Conservation (phyloP, 2,113 vertebrate genomes). For the Chloebia gouldiae region DNA sequence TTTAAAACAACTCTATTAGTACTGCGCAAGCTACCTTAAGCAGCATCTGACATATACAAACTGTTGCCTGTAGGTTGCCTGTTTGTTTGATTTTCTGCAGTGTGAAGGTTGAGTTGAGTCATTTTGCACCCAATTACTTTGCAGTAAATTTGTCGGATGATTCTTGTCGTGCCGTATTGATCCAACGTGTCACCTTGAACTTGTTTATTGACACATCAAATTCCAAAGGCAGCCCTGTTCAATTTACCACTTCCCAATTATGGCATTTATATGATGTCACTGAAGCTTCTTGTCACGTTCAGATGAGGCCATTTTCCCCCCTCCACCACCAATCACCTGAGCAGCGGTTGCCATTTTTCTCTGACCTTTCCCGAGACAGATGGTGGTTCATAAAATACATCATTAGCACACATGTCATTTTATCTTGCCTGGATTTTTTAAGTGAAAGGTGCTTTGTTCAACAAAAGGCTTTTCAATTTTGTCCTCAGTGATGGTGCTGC, state of each 20-base stretch:
- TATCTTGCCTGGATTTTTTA: slow-evolving; percentile 73
- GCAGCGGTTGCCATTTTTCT: slow-evolving; percentile 77
- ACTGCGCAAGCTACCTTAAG: slow-evolving; percentile 68
- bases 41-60: slow-evolving; percentile 79
- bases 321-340: slow-evolving; percentile 73
- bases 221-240: slow-evolving; percentile 83
- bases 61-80: slow-evolving; percentile 70
- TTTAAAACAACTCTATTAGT: slow-evolving; percentile 74
- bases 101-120: slow-evolving; percentile 90
- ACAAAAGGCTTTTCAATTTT: slow-evolving; percentile 78
- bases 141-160: slow-evolving; percentile 99
- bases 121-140: slow-evolving; percentile 97
- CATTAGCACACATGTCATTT: slow-evolving; percentile 84
- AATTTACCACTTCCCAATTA: slow-evolving; percentile 98
- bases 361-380: slow-evolving; percentile 87
- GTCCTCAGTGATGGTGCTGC: slow-evolving; percentile 14
- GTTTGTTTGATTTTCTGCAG: slow-evolving; percentile 79
- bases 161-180: slow-evolving; percentile 97
- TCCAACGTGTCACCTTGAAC: slow-evolving; percentile 99
- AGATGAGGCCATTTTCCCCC: slow-evolving; percentile 77
- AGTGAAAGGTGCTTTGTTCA: slow-evolving; percentile 78
- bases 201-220: slow-evolving; percentile 99
- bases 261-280: slow-evolving; percentile 99
- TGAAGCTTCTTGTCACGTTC: slow-evolving; percentile 82
- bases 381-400: slow-evolving; percentile 83